Percentiles rank a stretch among this genome's conserved stretches.
phyloP scores from a whole-genome alignment of 2,113 vertebrate genomes.

The Oncorhynchus nerka region DNA sequence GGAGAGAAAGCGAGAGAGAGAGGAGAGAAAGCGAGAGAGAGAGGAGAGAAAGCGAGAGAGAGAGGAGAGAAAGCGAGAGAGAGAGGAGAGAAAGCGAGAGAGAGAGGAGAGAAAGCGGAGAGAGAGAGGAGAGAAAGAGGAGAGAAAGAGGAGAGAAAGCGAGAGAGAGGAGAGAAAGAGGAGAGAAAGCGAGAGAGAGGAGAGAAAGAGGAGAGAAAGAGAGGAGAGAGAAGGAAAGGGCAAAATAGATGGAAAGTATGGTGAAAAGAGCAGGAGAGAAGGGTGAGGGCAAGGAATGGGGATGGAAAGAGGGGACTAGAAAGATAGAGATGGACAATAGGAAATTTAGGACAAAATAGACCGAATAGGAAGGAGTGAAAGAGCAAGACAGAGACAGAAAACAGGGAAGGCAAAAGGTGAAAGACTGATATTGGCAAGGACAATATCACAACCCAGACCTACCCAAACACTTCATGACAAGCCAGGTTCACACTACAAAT shows the following conservation, averaged over 20 bases:
- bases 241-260: not conserved
- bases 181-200: not conserved
- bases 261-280: conserved; percentile 15
- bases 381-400: not conserved
- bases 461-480: conserved; percentile 2
- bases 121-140: no score
- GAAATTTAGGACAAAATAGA: not conserved
- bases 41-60: no score
- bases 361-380: not conserved
- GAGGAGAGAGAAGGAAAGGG: not conserved
- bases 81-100: no score
- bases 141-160: no score
- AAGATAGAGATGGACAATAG: not conserved
- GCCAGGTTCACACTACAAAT: conserved; percentile 3
- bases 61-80: not conserved
- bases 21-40: no score
- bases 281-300: not conserved
- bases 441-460: not conserved
- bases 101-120: no score
- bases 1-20: no score
- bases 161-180: not conserved
- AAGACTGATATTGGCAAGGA: conserved; percentile 12
- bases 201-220: no score
- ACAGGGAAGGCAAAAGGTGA: not conserved
- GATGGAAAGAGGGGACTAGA: conserved; percentile 6